phyloP scores from a whole-genome alignment of 2,888 invertebrate genomes.

The Drosophila heteroneura region DNA sequence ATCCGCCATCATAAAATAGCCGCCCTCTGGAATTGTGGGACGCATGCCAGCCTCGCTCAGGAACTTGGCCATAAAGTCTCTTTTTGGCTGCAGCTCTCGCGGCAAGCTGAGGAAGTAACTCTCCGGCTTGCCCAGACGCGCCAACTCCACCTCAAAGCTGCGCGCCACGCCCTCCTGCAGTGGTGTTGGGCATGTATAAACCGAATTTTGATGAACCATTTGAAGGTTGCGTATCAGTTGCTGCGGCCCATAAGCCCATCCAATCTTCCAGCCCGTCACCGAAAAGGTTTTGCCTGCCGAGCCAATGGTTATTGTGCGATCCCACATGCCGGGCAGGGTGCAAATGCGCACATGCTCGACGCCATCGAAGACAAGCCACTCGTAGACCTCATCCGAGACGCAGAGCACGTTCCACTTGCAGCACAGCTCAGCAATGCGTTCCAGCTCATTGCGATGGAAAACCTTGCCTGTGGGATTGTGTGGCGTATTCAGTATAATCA shows the following conservation, averaged over 20 bases:
- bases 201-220: slow-evolving; percentile 96
- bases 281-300: slow-evolving; percentile 99
- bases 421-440: slow-evolving; percentile 93
- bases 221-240: slow-evolving; percentile 92
- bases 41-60: slow-evolving; percentile 93
- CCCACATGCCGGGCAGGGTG: slow-evolving; percentile 99
- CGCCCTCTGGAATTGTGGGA: slow-evolving; percentile 97
- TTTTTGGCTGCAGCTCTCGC: slow-evolving; percentile 90
- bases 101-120: slow-evolving; percentile 94
- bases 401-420: slow-evolving; percentile 96
- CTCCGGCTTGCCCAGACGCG: slow-evolving; percentile 89
- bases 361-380: slow-evolving; percentile 96
- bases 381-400: slow-evolving; percentile 98
- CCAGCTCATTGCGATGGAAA: slow-evolving; percentile 87
- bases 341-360: slow-evolving; percentile 95
- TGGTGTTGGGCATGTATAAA: slow-evolving; percentile 96
- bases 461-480: slow-evolving; percentile 99
- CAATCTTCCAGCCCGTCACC: slow-evolving; percentile 98
- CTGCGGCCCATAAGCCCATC: slow-evolving; percentile 97
- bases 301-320: slow-evolving; percentile 97
- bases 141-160: slow-evolving; percentile 94
- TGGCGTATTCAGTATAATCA: slow-evolving; percentile 98
- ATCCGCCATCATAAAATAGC: slow-evolving; percentile 98
- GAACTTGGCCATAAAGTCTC: slow-evolving; percentile 92
- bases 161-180: slow-evolving; percentile 97